Percentiles rank a stretch among this genome's conserved stretches.
Conservation (phyloP, 1,140 invertebrate species). For the Drosophila nigromelanica region DNA sequence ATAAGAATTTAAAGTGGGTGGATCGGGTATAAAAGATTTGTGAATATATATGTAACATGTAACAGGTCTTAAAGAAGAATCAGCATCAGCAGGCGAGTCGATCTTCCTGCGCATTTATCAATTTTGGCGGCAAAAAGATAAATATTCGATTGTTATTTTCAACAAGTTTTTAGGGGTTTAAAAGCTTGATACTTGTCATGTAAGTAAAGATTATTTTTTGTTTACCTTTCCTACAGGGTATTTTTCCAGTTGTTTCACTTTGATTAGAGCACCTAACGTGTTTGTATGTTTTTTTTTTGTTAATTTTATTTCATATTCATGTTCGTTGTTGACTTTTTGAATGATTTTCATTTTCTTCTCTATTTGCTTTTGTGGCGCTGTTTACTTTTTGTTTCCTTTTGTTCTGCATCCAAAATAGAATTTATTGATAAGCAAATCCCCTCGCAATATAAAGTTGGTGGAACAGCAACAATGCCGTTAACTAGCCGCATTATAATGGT, state of each 20-base stretch:
- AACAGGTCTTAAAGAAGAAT: no score
- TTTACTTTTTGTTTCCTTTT: conserved; percentile 22
- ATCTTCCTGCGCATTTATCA: no score
- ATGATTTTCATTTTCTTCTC: conserved; percentile 17
- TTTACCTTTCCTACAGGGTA: neutral
- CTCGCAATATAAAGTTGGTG: conserved; percentile 6
- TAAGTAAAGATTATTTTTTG: no score
- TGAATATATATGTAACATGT: no score
- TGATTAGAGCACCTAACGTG: neutral
- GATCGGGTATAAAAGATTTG: no score
- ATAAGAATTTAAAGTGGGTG: neutral
- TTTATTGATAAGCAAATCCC: conserved; percentile 61
- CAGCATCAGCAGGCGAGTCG: no score
- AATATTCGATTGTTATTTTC: no score
- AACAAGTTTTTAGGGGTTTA: no score
- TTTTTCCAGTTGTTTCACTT: neutral
- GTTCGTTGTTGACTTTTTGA: conserved; percentile 9
- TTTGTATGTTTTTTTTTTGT: conserved; percentile 2
- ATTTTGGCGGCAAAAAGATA: no score
- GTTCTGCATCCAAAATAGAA: conserved; percentile 58
- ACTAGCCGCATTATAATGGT: conserved; percentile 50
- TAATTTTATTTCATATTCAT: conserved; percentile 7
- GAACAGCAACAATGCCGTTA: conserved; percentile 37
- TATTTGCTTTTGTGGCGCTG: conserved; percentile 32
- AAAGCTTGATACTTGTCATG: no score